These are phyloP conservation scores for Cyrtorhinus lividipennis DNA, from an alignment of 1,140 invertebrate species.

Conservation along the genomic window DNA sequence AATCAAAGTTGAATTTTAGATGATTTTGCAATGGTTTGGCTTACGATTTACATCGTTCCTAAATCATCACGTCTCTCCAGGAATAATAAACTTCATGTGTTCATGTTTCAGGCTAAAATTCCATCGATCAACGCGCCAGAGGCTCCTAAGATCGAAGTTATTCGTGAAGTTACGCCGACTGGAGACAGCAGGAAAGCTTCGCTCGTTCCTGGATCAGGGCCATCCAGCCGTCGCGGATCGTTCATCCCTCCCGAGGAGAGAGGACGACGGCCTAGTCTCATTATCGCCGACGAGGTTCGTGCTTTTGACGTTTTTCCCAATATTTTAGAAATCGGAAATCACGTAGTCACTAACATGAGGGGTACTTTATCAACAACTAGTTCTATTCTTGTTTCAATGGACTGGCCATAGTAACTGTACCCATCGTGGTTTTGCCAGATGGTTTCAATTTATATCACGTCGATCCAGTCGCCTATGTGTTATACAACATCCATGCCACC, in stretches of 20 bases:
- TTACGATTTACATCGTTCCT: too few species aligned
- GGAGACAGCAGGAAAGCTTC: conserved; percentile 54
- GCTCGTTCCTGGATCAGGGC: conserved; percentile 51
- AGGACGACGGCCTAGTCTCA: conserved; percentile 67
- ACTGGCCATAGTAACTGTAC: too few species aligned
- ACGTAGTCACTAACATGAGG: neutral
- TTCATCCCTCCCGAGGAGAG: conserved; percentile 67
- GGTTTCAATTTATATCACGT: too few species aligned
- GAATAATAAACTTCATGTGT: too few species aligned
- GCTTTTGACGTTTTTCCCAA: too few species aligned
- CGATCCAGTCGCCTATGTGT: too few species aligned
- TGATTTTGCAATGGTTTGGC: too few species aligned
- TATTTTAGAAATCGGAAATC: conserved; percentile 7
- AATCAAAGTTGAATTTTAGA: too few species aligned
- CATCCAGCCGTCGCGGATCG: conserved; percentile 61
- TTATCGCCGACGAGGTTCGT: conserved; percentile 81
- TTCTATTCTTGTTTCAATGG: neutral
- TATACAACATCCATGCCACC: too few species aligned
- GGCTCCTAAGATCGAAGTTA: conserved; percentile 71
- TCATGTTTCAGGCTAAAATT: conserved; percentile 32
- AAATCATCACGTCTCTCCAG: too few species aligned
- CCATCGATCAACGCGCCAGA: conserved; percentile 65
- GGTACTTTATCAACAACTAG: neutral
- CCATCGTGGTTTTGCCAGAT: too few species aligned
- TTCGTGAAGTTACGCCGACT: conserved; percentile 55